A percentile compares a stretch with the other conserved stretches of the same genome.
Evolutionary conservation across 2,888 invertebrate genomes (phyloP).

Genomic region (Clitarchus hookeri): DNA sequence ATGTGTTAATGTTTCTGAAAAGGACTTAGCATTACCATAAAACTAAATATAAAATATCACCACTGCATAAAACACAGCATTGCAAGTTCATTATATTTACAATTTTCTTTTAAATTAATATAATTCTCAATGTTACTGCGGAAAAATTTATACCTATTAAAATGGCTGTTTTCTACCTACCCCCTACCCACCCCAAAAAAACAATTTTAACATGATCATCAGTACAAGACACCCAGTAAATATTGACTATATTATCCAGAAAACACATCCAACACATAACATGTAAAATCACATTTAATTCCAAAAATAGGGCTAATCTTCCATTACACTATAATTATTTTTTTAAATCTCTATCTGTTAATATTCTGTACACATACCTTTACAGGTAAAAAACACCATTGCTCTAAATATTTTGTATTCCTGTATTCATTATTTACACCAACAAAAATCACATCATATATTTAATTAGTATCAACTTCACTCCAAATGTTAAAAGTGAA

Average conservation of each 20-base stretch:
- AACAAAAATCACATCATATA: not conserved
- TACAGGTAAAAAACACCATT: conserved; percentile 10
- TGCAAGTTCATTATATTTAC: not conserved
- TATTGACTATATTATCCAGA: conserved; percentile 8
- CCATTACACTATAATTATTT: conserved; percentile 28
- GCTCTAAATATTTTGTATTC: not conserved
- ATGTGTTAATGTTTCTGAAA: not conserved
- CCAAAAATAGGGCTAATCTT: conserved; percentile 40
- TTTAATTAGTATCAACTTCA: conserved; percentile 4
- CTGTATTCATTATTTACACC: not conserved
- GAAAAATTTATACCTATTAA: conserved; percentile 17
- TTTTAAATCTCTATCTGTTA: conserved; percentile 31
- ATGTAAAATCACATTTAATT: conserved; percentile 31
- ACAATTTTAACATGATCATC: conserved; percentile 24
- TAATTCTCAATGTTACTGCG: not conserved
- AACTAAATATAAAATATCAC: conserved; percentile 2
- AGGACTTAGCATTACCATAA: not conserved
- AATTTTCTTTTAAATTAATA: conserved; percentile 18
- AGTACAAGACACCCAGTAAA: conserved; percentile 14
- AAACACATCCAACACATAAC: conserved; percentile 19
- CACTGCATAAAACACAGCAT: conserved; percentile 8
- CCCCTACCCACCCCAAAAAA: not conserved
- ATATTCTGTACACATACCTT: conserved; percentile 23
- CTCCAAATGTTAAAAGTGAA: conserved; percentile 2
- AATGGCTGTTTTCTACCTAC: not conserved